These are phyloP conservation scores for Ashinkailepas kermadecensis DNA, from an alignment of 2,888 invertebrate genomes.

Conservation along the genomic window DNA sequence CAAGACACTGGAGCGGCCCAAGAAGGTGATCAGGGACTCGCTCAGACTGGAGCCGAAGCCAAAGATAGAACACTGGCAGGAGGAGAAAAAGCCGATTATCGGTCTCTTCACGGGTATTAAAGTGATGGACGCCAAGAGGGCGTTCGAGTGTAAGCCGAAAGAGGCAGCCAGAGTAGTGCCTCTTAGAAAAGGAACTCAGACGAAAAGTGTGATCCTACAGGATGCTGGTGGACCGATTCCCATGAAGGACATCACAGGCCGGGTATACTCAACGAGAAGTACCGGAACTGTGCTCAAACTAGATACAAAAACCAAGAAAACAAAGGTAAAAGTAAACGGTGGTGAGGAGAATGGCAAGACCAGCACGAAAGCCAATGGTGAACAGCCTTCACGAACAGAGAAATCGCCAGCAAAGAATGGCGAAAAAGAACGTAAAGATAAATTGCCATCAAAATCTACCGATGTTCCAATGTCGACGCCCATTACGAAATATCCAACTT, in stretches of 20 bases:
- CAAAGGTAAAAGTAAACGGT: not conserved
- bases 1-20: constrained; percentile 21
- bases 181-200: not conserved
- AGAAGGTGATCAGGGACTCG: constrained; percentile 5
- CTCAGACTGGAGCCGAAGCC: not conserved
- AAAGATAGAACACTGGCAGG: not conserved
- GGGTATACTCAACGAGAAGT: not conserved
- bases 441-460: not conserved
- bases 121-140: not conserved
- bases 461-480: not conserved
- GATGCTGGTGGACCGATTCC: constrained; percentile 14
- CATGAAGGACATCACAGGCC: not conserved
- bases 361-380: not conserved
- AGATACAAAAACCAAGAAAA: not conserved
- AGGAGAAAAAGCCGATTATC: not conserved
- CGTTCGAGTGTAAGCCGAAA: constrained; percentile 4
- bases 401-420: not conserved
- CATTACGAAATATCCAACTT: too few relatives aligned
- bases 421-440: not conserved
- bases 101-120: not conserved
- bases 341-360: not conserved
- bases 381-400: not conserved
- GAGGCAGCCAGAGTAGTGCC: not conserved
- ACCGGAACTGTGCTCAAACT: not conserved
- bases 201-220: constrained; percentile 20